Conservation (phyloP, 2,888 invertebrate genomes). For the Nephrocerus scutellatus region DNA sequence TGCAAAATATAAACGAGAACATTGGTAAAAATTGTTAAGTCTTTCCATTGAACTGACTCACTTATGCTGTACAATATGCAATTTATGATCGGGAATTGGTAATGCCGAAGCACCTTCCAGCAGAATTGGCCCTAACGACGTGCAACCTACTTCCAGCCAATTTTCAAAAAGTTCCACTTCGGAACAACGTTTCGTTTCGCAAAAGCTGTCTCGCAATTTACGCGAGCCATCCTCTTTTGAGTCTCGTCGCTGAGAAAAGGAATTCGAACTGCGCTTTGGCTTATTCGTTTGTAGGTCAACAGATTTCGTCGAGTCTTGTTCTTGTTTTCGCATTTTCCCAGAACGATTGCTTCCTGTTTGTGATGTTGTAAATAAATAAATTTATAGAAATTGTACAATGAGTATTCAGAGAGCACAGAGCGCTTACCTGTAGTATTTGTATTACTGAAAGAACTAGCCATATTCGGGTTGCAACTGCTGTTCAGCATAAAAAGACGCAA, state of each 20-base stretch:
- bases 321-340: constrained; percentile 40
- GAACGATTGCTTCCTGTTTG: constrained; percentile 44
- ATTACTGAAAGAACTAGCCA: constrained; percentile 52
- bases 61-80: constrained; percentile 74
- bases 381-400: too few species aligned
- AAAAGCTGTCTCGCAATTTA: constrained; percentile 38
- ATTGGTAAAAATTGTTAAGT: constrained; percentile 1
- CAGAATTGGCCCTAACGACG: constrained; percentile 82
- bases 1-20: constrained; percentile 22
- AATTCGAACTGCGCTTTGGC: constrained; percentile 41
- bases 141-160: constrained; percentile 89
- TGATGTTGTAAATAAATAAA: too few species aligned
- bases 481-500: constrained; percentile 62
- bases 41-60: constrained; percentile 34
- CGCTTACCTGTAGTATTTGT: constrained; percentile 55
- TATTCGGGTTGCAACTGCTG: constrained; percentile 45
- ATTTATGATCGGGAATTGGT: constrained; percentile 67
- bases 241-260: constrained; percentile 43
- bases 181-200: constrained; percentile 35
- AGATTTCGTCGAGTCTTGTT: constrained; percentile 41
- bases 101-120: constrained; percentile 83
- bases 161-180: constrained; percentile 53
- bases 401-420: background rate
- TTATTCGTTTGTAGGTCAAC: constrained; percentile 26
- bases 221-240: constrained; percentile 40